Percentiles rank a stretch among this genome's conserved stretches.
These are phyloP conservation scores for Tridacna gigas DNA, from an alignment of 2,888 invertebrate species.

Conservation along the genomic window DNA sequence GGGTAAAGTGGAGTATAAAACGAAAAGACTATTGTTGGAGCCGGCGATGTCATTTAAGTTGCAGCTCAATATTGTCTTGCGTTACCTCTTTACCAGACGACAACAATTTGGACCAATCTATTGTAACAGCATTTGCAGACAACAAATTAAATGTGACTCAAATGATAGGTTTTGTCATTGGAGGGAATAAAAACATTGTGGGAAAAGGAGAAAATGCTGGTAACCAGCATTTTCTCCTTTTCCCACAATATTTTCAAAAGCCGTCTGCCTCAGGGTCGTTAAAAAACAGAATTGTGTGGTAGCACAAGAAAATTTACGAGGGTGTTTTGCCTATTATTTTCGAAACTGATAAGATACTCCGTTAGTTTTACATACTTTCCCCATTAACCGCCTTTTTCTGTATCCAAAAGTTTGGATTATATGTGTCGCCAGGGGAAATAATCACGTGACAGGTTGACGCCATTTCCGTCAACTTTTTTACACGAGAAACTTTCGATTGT, in stretches of 20 bases:
- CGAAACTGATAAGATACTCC: slow-evolving; percentile 1
- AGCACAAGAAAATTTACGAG: too few relatives aligned
- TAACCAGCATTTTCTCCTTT: background rate
- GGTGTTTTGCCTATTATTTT: slow-evolving; percentile 7
- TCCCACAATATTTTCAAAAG: background rate
- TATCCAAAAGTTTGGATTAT: background rate
- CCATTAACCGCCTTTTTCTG: background rate
- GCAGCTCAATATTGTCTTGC: too few relatives aligned
- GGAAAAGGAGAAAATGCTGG: background rate
- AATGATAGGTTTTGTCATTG: too few relatives aligned
- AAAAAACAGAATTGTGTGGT: background rate
- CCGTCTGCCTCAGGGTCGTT: background rate
- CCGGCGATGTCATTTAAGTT: too few relatives aligned
- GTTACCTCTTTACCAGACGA: too few relatives aligned
- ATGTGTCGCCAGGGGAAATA: slow-evolving; percentile 9
- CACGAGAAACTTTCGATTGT: too few relatives aligned
- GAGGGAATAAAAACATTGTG: background rate
- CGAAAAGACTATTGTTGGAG: too few relatives aligned
- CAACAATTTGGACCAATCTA: too few relatives aligned
- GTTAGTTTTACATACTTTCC: slow-evolving; percentile 18
- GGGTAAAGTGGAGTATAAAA: too few relatives aligned
- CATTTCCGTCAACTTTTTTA: background rate
- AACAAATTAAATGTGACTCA: too few relatives aligned
- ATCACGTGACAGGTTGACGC: slow-evolving; percentile 14
- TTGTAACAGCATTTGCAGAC: too few relatives aligned